Evolutionary conservation across 2,888 invertebrate species (phyloP).

Genomic region (Polydrusus tereticollis): DNA sequence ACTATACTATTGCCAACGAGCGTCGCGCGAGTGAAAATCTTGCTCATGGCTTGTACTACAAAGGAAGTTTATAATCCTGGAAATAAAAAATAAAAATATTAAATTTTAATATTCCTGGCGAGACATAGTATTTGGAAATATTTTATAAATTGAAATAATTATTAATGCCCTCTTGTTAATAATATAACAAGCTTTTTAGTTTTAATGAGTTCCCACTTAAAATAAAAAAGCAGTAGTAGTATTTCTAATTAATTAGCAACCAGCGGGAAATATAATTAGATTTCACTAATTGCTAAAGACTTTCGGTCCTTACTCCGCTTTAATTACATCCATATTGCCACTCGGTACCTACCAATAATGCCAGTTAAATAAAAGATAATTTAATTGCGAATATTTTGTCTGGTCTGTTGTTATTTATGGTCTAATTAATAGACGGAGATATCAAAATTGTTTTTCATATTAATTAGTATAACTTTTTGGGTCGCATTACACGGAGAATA

Average conservation of each 20-base stretch:
- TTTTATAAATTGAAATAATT: no score
- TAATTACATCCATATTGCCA: slow-evolving; percentile 10
- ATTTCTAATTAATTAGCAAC: slow-evolving; percentile 5
- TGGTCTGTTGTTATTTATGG: neutral
- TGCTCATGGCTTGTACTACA: no score
- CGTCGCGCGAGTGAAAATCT: no score
- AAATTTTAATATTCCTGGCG: no score
- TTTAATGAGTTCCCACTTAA: no score
- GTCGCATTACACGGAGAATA: no score
- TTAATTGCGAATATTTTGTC: neutral
- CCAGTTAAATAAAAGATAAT: neutral
- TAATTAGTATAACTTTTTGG: neutral
- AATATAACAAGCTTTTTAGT: no score
- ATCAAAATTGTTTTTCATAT: neutral
- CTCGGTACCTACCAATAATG: neutral
- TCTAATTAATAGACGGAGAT: neutral
- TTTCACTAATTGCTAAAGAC: neutral
- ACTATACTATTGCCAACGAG: no score
- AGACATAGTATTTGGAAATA: no score
- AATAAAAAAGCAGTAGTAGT: neutral
- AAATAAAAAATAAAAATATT: no score
- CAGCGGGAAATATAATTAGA: neutral
- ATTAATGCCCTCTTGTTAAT: no score
- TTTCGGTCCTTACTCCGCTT: neutral
- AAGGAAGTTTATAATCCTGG: no score